Evolutionary conservation across 1,140 invertebrate species (phyloP), one percentile per base, ranked within the genome.

Genomic region (Arctopsyche grandis): DNA sequence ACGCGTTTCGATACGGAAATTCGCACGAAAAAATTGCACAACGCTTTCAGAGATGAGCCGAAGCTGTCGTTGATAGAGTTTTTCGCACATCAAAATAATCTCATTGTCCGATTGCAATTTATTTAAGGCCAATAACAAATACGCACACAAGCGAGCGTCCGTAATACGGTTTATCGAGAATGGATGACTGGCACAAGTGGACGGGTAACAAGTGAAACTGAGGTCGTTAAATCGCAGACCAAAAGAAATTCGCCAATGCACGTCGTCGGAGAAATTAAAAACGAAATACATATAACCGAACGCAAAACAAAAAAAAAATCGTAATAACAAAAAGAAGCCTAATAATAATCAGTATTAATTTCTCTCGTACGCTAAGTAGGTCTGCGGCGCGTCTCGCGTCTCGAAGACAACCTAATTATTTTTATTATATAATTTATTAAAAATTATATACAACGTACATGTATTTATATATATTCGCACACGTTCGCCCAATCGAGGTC

Each of bases 191-290:
- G 74, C 74, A 76, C 46, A 60, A 38, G 16, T 52, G 48, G 16
- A 52, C 48, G 16, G 74, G 24, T 76, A 76, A 76, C 52, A 76
- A 76, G 74, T 76, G 74, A 76, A 76, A 76, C 74, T 19, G 48
- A 76, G 74, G 74, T 76, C 74, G 74, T 76, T 76, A 43, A 44
- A 48, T 38, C 70, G 9, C 19, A 63, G 24, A 76, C 74, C 24
- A 43, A 58, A 76, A 76, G 56, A 76, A 63, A 60, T 63, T 52
- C 26, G 56, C 58, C 52, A 16, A 48, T 52, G 3, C n/a, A 38
- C 46, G 22, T 48, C 19, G 0, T 22, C 70, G 70, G 21, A 48
- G 12, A 26, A 22, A 66, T 22, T 66, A 26, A 52, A 52, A 52
- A 52, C 16, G 10, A 52, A 52, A 52, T 52, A 52, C 16, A 46